Base-by-base conservation (phyloP, 2,888 invertebrate genomes). In the Thyatira batis region DNA sequence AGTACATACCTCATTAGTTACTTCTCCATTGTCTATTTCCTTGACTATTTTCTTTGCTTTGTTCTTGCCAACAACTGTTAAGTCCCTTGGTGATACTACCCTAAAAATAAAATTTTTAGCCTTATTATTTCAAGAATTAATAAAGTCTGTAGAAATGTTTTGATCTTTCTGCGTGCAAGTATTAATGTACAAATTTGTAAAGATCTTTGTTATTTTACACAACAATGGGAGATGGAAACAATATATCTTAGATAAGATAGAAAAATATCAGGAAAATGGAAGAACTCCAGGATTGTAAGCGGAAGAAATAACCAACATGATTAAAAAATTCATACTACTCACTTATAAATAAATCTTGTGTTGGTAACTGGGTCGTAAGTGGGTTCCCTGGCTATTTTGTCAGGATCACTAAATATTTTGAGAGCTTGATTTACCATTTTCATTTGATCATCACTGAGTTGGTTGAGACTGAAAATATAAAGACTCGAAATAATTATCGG, bases 291-390 rank as follows among this genome's bases (percentile, higher is more conserved):
- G n/a, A n/a, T n/a, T n/a, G n/a, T n/a, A n/a, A n/a, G n/a, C n/a
- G n/a, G 28, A 11, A 28, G 11, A 28, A 11, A 11, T 6, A n/a
- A n/a, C n/a, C n/a, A n/a, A n/a, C n/a, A n/a, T n/a, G n/a, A 5
- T 27, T 2, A 28, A 28, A 28, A 10, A 3, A 11, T n/a, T n/a
- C n/a, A n/a, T 23, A 17, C n/a, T n/a, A 63, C 86, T 80, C 76
- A 91, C 91, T 89, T 91, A 67, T 90, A 91, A 66, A 89, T 83
- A 65, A 84, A 87, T 49, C 79, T 74, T 3, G 90, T 90, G 53
- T 89, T 90, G 20, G 90, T 86, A 27, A 82, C 81, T 3, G 90
- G 88, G 64, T 92, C 90, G 58, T 86, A 89, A 0, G 85, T 80
- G 0, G 87, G 87, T 44, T 89, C 82, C 1, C 76, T 77, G n/a